phyloP scores from a whole-genome alignment of 2,888 invertebrate genomes.

The Andrena minutula region DNA sequence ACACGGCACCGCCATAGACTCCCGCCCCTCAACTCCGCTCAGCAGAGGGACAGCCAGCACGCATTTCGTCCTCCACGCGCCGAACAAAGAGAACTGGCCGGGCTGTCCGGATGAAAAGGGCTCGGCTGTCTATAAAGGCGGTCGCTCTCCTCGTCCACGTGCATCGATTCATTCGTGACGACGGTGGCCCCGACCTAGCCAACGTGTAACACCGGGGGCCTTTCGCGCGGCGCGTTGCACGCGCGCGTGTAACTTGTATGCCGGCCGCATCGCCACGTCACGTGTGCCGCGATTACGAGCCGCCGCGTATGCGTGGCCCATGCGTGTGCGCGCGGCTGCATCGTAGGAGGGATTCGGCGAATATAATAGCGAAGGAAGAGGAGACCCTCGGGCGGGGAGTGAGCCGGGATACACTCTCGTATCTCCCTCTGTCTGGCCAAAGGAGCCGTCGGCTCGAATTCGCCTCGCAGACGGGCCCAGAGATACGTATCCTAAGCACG shows the following conservation, averaged over 20 bases:
- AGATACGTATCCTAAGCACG: slow-evolving; percentile 31
- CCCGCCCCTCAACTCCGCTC: too few species aligned
- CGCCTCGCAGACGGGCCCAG: slow-evolving; percentile 25
- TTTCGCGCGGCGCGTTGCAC: slow-evolving; percentile 39
- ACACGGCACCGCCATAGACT: too few species aligned
- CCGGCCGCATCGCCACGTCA: slow-evolving; percentile 44
- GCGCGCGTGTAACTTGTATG: neutral
- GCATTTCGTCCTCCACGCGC: neutral
- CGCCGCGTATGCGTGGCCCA: neutral
- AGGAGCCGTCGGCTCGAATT: slow-evolving; percentile 24
- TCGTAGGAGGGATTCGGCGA: neutral
- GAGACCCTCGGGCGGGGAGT: neutral
- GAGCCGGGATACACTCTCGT: neutral
- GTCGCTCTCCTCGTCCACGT: slow-evolving; percentile 23
- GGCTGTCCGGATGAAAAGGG: slow-evolving; percentile 46
- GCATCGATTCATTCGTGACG: slow-evolving; percentile 61
- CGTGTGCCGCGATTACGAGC: slow-evolving; percentile 47
- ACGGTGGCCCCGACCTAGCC: slow-evolving; percentile 65
- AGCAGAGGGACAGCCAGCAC: too few species aligned
- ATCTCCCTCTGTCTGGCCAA: neutral
- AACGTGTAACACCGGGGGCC: slow-evolving; percentile 62
- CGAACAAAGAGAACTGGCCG: slow-evolving; percentile 18
- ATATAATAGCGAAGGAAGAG: neutral
- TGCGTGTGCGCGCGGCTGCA: neutral
- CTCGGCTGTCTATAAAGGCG: slow-evolving; percentile 41